Percentiles rank a stretch among this genome's conserved stretches.
phyloP scores from a whole-genome alignment of 2,797 vertebrate genomes.

The Acrossocheilus wenchowensis region DNA sequence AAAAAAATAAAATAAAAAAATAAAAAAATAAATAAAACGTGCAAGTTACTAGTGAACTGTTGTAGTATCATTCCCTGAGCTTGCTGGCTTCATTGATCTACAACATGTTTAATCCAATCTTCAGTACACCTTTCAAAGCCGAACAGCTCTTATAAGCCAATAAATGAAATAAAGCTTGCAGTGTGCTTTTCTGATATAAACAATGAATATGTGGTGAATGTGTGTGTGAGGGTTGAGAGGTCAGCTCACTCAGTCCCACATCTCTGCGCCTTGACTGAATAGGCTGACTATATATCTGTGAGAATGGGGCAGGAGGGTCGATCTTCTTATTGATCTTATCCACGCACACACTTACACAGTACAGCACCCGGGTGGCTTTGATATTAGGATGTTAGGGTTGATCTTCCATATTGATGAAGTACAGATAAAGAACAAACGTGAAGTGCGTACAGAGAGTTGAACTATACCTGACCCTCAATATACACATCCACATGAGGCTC shows the following conservation, averaged over 20 bases:
- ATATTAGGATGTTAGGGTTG: slow-evolving; percentile 28
- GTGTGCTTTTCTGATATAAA: slow-evolving; percentile 18
- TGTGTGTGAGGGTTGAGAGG: slow-evolving; percentile 47
- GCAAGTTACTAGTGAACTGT: not conserved
- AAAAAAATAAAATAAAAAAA: not conserved
- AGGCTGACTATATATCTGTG: slow-evolving; percentile 19
- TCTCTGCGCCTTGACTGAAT: not conserved
- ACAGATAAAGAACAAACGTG: slow-evolving; percentile 23
- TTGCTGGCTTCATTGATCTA: slow-evolving; percentile 20
- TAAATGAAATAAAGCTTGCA: slow-evolving; percentile 10
- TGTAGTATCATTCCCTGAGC: not conserved
- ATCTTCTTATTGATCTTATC: slow-evolving; percentile 57
- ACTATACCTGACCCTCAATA: slow-evolving; percentile 25
- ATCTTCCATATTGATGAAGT: slow-evolving; percentile 34
- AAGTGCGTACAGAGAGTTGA: slow-evolving; percentile 26
- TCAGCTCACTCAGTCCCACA: slow-evolving; percentile 29
- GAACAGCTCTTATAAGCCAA: not conserved
- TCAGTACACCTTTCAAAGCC: slow-evolving; percentile 13
- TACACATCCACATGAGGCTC: not conserved
- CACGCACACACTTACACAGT: slow-evolving; percentile 21
- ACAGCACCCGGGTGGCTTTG: not conserved
- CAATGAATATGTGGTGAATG: slow-evolving; percentile 30
- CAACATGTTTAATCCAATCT: slow-evolving; percentile 25
- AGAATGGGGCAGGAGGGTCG: slow-evolving; percentile 56
- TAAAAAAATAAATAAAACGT: not conserved